Conservation (phyloP, 2,888 invertebrate genomes). For the Xestoiulus laeticollis region DNA sequence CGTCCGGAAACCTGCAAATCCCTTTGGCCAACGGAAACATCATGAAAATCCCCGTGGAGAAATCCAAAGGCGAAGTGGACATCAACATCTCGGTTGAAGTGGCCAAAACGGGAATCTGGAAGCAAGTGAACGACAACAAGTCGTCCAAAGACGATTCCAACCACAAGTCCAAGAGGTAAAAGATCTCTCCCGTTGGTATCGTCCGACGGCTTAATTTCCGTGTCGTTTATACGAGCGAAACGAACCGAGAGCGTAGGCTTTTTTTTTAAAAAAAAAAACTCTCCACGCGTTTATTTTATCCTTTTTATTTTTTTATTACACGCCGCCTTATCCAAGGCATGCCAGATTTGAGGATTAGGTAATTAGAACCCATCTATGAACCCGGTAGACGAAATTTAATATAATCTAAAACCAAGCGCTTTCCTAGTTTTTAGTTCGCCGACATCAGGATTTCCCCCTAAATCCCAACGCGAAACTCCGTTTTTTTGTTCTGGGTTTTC, state of each 20-base stretch:
- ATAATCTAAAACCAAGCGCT: no score
- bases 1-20: slow-evolving; percentile 78
- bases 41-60: slow-evolving; percentile 83
- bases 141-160: slow-evolving; percentile 42
- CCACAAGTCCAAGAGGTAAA: slow-evolving; percentile 49
- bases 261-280: neutral
- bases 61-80: slow-evolving; percentile 63
- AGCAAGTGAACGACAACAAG: slow-evolving; percentile 81
- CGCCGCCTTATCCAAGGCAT: slow-evolving; percentile 25
- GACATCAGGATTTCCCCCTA: no score
- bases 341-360: slow-evolving; percentile 40
- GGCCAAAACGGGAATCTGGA: slow-evolving; percentile 93
- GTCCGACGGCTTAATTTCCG: no score
- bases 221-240: no score
- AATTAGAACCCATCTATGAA: neutral
- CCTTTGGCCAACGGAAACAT: slow-evolving; percentile 88
- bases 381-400: neutral
- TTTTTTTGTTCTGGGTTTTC: no score
- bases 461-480: no score
- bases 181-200: no score
- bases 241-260: no score
- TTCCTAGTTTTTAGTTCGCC: no score
- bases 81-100: slow-evolving; percentile 95
- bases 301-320: slow-evolving; percentile 20
- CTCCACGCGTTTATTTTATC: slow-evolving; percentile 10